phyloP scores from a whole-genome alignment of 1,140 invertebrate genomes.

The Nymphalis io region DNA sequence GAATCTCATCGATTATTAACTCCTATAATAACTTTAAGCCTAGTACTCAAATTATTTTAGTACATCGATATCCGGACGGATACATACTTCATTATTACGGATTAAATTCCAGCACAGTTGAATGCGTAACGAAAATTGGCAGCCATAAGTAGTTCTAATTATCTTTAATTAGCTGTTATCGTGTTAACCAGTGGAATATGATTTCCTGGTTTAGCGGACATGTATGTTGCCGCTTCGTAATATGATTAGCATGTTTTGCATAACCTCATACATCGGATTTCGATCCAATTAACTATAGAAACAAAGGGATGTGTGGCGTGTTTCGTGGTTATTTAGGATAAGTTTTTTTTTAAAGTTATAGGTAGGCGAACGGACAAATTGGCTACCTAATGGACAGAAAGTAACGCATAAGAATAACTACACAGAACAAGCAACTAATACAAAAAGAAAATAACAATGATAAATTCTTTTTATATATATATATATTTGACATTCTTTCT shows the following conservation, averaged over 20 bases:
- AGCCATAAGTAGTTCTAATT: constrained; percentile 20
- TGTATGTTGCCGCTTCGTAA: constrained; percentile 5
- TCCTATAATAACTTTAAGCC: too few species aligned
- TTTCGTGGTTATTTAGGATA: not conserved
- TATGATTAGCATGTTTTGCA: constrained; percentile 29
- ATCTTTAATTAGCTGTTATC: constrained; percentile 27
- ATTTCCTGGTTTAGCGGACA: constrained; percentile 28
- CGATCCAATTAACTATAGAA: not conserved
- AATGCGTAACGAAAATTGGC: constrained; percentile 17
- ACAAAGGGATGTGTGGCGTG: not conserved
- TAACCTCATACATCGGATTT: constrained; percentile 15
- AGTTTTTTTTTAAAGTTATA: too few species aligned
- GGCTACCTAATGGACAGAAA: too few species aligned
- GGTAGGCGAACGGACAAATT: too few species aligned
- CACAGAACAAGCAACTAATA: too few species aligned
- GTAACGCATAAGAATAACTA: too few species aligned
- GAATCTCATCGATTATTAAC: not conserved
- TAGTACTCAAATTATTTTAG: not conserved
- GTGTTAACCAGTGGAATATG: constrained; percentile 20
- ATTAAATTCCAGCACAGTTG: not conserved
- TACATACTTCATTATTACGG: not conserved
- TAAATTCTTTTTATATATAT: too few species aligned
- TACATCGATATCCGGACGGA: not conserved
- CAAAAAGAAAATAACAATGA: too few species aligned
- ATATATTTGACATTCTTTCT: too few species aligned